Base-by-base conservation (phyloP, 2,888 invertebrate species). In the Dicycla oo region DNA sequence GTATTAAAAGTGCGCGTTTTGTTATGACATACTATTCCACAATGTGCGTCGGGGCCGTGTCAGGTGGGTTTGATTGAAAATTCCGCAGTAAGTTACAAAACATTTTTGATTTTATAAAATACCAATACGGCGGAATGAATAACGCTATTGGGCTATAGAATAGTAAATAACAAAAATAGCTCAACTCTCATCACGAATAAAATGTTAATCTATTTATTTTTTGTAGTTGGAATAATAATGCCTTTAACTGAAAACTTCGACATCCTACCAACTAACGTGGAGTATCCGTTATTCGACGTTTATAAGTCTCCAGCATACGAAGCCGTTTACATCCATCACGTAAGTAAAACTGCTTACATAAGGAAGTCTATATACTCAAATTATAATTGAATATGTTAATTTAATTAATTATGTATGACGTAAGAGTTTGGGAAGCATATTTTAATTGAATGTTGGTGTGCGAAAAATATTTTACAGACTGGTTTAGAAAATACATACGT, bases 181-280 rank as follows among this genome's bases (percentile, higher is more conserved):
- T 40, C 18, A 45, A 63, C 30, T 18, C 6, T n/a, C 1, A 40
- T 47, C 2, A 65, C 40, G 6, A 20, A 51, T 57, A 30, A 58
- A 62, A 49, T 18, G 0, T 26, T 40, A 4, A 11, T 18, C 23
- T 47, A 30, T 63, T 71, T 84, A n/a, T n/a, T 57, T 26, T 83
- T 83, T 84, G 73, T 90, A 96, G 96, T 96, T 79, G 96, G 92
- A 75, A 95, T 96, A 74, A 88, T 96, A 81, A 92, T 95, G 90
- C 96, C 96, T 51, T 70, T 96, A 75, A 93, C 95, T 26, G 96
- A 96, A 86, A 91, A 93, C 80, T 96, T 96, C 79, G 89, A 91
- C 43, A 91, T 96, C 77, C 84, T 96, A 57, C 96, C 96, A 7
- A 96, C 96, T n/a, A 96, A 96, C 79, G 96, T 96, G 18, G 95